Base-by-base conservation (phyloP, 2,888 invertebrate species). In the Pseudoips prasinana region DNA sequence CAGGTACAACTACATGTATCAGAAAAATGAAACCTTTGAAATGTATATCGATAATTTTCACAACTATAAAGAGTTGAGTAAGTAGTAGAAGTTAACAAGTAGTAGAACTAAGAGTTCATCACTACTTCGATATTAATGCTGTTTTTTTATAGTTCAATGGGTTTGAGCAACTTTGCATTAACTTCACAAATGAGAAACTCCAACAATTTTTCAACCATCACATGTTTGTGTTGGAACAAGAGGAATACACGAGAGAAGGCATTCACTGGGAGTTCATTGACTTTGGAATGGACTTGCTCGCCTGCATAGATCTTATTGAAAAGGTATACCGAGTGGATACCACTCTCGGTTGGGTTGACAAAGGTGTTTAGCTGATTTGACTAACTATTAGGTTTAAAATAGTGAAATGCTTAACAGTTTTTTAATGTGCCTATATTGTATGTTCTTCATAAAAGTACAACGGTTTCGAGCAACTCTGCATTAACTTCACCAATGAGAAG, bases 151-250 rank as follows among this genome's bases (percentile, higher is more conserved):
- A 98, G 98, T 97, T 91, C 92, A 98, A 98, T 92, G 97, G 98
- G 88, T 98, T 98, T 92, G 98, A 99, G 90, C 98, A 99, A 92
- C 93, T 99, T 90, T 98, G 98, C 92, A 99, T 98, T 94, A 99
- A 99, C 93, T 99, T 98, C 92, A 98, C 98, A 88, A 99, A 98
- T 89, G 98, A 99, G 90, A 97, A 98, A 91, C 93, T 99, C 66
- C 98, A 99, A 91, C 98, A 99, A 91, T 99, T 98, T 92, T 99
- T 99, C 94, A 98, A 99, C 91, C 98, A 99, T 89, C 95, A 98
- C 94, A 99, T 99, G 98, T 99, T 99, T 90, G 98, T 99, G 63
- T 92, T 98, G 88, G 98, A 99, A 90, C 98, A 99, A 94, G 98
- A 99, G 90, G 98, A 98, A 85, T 99, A 99, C 91, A 97, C 96